These are phyloP conservation scores for Darevskia nairensis DNA, from an alignment of 2,797 vertebrate genomes.

Conservation along the genomic window DNA sequence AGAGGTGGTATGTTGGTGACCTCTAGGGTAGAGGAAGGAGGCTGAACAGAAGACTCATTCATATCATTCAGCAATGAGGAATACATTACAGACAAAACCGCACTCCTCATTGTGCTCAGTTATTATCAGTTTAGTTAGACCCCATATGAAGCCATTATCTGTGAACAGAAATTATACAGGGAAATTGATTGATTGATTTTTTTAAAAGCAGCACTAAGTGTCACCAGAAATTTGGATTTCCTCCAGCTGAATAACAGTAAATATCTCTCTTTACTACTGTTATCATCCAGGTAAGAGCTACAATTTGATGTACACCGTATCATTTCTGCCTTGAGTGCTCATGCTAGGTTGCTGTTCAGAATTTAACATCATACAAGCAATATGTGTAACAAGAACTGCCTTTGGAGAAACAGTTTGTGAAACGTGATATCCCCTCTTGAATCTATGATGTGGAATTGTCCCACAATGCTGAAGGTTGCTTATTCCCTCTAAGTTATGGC, in stretches of 20 bases:
- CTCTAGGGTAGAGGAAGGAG: background rate
- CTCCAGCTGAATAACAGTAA: background rate
- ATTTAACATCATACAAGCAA: background rate
- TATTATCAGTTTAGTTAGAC: conserved; percentile 26
- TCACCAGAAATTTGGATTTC: background rate
- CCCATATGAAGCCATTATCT: background rate
- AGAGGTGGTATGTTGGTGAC: too few relatives aligned
- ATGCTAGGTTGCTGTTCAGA: background rate
- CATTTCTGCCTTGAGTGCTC: background rate
- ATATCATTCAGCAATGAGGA: background rate
- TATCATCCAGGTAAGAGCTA: background rate
- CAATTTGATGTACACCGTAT: background rate
- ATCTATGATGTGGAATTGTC: background rate
- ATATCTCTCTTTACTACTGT: background rate
- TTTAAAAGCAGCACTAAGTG: background rate
- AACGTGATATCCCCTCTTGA: background rate
- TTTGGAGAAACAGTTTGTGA: background rate
- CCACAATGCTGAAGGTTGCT: too few relatives aligned
- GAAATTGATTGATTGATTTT: background rate
- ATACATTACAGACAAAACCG: background rate
- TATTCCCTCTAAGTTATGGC: too few relatives aligned
- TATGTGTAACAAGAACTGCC: background rate
- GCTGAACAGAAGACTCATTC: background rate
- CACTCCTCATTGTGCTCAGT: background rate
- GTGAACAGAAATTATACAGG: background rate